Percentiles rank a stretch among this genome's conserved stretches.
These are phyloP conservation scores for Cephus nigrinus DNA, from an alignment of 2,888 invertebrate genomes.

Conservation along the genomic window DNA sequence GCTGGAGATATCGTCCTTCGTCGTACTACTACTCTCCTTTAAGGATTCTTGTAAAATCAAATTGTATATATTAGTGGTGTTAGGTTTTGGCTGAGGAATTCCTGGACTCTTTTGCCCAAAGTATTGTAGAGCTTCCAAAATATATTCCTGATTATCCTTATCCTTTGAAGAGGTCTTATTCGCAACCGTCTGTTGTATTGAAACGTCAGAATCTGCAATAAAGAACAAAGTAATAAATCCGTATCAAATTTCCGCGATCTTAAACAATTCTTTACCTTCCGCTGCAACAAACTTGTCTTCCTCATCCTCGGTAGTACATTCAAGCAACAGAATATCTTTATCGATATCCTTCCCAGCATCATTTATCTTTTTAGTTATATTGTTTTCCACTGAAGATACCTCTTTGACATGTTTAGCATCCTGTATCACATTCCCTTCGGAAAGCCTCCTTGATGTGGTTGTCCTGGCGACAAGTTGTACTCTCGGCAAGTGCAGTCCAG, in stretches of 20 bases:
- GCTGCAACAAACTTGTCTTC: not conserved
- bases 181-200: not conserved
- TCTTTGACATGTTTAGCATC: not conserved
- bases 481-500: slow-evolving; percentile 10
- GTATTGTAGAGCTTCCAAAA: not conserved
- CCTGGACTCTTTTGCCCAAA: not conserved
- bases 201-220: not conserved
- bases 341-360: not conserved
- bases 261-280: not conserved
- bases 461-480: slow-evolving; percentile 12
- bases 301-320: not conserved
- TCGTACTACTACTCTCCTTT: not conserved
- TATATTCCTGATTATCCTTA: not conserved
- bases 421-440: not conserved
- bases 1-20: not conserved
- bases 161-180: not conserved
- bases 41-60: not conserved
- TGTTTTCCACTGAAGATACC: not conserved
- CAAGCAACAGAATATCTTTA: not conserved
- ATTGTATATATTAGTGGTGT: not conserved
- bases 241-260: not conserved
- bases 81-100: not conserved
- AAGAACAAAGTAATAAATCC: not conserved
- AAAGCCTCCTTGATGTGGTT: not conserved
- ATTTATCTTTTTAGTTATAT: not conserved